Conservation (phyloP, 2,797 vertebrate genomes). For the Onychomys leucogaster region DNA sequence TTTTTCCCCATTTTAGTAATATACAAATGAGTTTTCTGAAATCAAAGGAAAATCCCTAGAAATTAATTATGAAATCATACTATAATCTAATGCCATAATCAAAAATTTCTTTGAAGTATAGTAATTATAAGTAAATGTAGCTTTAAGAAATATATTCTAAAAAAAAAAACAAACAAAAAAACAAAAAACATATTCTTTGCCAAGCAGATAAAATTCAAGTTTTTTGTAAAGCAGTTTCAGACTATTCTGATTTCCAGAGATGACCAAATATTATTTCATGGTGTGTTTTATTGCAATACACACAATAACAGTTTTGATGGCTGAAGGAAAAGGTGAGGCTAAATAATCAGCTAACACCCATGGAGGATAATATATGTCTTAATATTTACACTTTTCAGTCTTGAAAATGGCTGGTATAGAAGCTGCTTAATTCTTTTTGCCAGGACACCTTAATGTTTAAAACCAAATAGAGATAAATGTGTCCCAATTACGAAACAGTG, state of each 20-base stretch:
- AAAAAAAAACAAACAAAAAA: too few relatives aligned
- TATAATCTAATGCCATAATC: background rate
- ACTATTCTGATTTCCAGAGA: background rate
- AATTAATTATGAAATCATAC: conserved; percentile 7
- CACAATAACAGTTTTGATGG: background rate
- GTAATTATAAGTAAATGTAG: background rate
- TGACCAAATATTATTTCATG: background rate
- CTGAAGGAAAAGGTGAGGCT: background rate
- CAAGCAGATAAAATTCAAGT: background rate
- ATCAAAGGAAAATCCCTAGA: background rate
- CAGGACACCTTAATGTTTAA: background rate
- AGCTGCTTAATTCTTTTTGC: background rate
- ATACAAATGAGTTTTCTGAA: conserved; percentile 8
- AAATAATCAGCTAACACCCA: background rate
- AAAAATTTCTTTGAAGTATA: background rate
- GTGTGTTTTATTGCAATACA: background rate
- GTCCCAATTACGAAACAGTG: background rate
- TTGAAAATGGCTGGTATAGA: conserved; percentile 20
- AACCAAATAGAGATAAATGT: background rate
- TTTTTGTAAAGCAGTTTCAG: background rate
- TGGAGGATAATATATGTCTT: background rate
- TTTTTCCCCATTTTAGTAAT: conserved; percentile 7
- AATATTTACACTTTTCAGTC: background rate
- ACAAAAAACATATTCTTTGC: background rate
- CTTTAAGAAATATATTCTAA: background rate